A percentile compares a stretch with the other conserved stretches of the same genome.
Conservation (phyloP, 2,888 invertebrate species). For the Drosophila koepferae region DNA sequence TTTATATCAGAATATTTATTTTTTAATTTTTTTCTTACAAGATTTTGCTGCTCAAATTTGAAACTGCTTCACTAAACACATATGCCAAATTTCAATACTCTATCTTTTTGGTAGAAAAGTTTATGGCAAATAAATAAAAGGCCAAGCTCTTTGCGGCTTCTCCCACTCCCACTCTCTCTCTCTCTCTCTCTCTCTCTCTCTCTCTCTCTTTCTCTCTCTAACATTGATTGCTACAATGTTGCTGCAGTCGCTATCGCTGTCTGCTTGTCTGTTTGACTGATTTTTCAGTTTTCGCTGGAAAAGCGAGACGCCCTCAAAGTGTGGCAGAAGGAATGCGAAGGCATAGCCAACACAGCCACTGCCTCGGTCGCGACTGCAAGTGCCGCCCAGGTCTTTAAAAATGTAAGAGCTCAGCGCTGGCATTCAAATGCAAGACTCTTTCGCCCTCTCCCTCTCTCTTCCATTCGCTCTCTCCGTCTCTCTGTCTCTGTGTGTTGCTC, state of each 20-base stretch:
- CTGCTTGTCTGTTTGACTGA: constrained; percentile 69
- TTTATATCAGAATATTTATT: background rate
- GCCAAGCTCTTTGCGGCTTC: background rate
- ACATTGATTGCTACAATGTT: constrained; percentile 3
- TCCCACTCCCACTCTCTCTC: too few species aligned
- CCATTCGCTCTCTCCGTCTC: constrained; percentile 6
- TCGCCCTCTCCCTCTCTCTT: background rate
- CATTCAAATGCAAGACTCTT: constrained; percentile 65
- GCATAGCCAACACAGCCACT: background rate
- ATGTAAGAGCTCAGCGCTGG: constrained; percentile 66
- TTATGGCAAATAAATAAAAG: background rate
- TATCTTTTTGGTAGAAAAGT: background rate
- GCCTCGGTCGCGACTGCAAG: constrained; percentile 50
- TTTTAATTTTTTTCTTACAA: background rate
- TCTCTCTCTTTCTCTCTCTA: background rate
- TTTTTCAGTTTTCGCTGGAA: constrained; percentile 74
- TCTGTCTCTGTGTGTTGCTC: constrained; percentile 43
- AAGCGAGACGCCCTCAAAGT: constrained; percentile 66
- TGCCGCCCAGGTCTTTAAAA: constrained; percentile 77
- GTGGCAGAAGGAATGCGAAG: constrained; percentile 48
- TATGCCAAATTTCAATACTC: background rate
- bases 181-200: too few species aligned
- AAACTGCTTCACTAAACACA: background rate
- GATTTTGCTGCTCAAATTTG: background rate
- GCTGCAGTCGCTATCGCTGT: constrained; percentile 9